A percentile compares a stretch with the other conserved stretches of the same genome.
phyloP scores from a whole-genome alignment of 2,113 vertebrate species.

The Sorex araneus region DNA sequence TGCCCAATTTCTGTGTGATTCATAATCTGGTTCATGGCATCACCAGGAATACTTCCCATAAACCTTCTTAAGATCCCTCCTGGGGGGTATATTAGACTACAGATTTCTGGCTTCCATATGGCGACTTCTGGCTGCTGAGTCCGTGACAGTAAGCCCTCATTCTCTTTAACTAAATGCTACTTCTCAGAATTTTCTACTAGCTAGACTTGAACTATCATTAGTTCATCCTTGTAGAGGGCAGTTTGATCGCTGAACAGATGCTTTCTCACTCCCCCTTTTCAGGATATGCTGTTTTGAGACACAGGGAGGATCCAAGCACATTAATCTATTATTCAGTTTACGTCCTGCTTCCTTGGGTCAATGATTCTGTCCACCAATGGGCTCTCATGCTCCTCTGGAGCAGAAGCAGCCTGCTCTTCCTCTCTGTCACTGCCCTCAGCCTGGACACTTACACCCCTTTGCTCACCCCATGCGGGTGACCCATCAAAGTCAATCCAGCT shows the following conservation, averaged over 20 bases:
- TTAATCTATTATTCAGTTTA: neutral
- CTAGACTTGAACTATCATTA: neutral
- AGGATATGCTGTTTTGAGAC: neutral
- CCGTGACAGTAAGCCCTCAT: neutral
- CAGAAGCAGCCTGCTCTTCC: neutral
- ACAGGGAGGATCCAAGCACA: neutral
- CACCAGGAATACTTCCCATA: neutral
- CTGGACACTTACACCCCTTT: no score
- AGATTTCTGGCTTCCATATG: neutral
- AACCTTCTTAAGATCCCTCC: neutral
- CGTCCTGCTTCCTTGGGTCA: neutral
- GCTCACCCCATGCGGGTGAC: no score
- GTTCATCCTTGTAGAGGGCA: neutral
- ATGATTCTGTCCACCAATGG: neutral
- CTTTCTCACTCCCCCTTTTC: slow-evolving; percentile 3
- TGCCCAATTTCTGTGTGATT: neutral
- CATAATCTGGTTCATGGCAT: neutral
- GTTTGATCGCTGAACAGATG: neutral
- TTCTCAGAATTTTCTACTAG: neutral
- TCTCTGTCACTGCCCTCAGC: neutral
- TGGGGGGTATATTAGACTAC: neutral
- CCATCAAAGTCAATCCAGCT: no score
- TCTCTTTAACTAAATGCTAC: slow-evolving; percentile 11
- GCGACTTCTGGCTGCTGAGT: neutral
- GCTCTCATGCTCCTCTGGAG: neutral